These are phyloP conservation scores for Tubiluchus corallicola DNA, from an alignment of 2,888 invertebrate species.

Conservation along the genomic window DNA sequence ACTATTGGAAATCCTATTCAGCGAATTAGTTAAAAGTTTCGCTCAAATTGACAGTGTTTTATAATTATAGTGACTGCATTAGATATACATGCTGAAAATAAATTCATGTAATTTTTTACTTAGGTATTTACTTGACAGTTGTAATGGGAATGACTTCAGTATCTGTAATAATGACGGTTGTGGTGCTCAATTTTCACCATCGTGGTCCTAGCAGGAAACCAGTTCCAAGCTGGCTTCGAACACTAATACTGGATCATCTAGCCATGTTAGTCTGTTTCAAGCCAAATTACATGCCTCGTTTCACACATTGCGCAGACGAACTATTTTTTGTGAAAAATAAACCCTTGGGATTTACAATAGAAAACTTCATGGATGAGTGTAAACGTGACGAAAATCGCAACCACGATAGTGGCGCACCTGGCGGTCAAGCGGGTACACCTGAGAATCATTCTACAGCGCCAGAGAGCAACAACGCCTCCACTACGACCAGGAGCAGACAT, in stretches of 20 bases:
- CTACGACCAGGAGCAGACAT: not conserved
- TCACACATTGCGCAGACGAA: not conserved
- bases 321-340: not conserved
- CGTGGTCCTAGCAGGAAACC: conserved; percentile 33
- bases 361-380: conserved; percentile 1
- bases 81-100: too few species aligned
- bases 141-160: conserved; percentile 40
- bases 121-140: conserved; percentile 37
- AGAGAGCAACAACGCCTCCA: not conserved
- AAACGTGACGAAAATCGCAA: not conserved
- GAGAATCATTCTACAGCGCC: not conserved
- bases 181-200: conserved; percentile 39
- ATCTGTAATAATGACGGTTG: conserved; percentile 34
- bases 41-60: too few species aligned
- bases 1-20: too few species aligned
- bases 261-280: conserved; percentile 17
- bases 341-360: not conserved
- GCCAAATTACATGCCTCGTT: conserved; percentile 10
- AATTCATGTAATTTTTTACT: conserved; percentile 11
- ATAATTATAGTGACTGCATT: too few species aligned
- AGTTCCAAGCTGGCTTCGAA: conserved; percentile 32
- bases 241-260: conserved; percentile 20
- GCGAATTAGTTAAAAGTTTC: too few species aligned
- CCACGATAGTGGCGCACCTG: not conserved
- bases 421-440: too few species aligned